Conservation (phyloP, 2,888 invertebrate genomes). For the Tromatobia lineatoria region DNA sequence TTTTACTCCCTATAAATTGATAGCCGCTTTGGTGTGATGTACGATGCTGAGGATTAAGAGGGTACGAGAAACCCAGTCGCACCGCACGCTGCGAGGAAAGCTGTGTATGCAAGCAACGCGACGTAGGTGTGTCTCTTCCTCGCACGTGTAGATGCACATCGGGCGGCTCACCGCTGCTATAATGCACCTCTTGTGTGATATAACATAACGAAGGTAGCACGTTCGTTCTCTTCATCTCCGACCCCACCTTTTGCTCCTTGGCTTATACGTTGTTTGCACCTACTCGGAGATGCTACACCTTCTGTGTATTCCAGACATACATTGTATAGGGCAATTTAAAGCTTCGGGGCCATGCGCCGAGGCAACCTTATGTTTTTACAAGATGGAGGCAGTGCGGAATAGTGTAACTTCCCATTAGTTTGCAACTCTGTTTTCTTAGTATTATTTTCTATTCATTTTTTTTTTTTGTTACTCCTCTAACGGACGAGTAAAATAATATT, state of each 20-base stretch:
- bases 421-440: neutral
- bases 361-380: neutral
- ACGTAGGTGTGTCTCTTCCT: conserved; percentile 28
- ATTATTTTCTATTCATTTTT: neutral
- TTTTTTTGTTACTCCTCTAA: too few relatives aligned
- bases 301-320: neutral
- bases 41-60: conserved; percentile 71
- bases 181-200: conserved; percentile 43
- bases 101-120: conserved; percentile 32
- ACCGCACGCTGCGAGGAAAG: conserved; percentile 62
- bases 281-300: conserved; percentile 17
- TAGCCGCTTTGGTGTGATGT: conserved; percentile 72
- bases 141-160: conserved; percentile 24
- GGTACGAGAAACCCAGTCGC: conserved; percentile 47
- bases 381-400: neutral
- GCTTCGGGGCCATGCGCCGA: neutral
- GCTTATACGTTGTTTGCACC: conserved; percentile 38
- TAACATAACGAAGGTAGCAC: conserved; percentile 43
- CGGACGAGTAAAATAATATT: too few relatives aligned
- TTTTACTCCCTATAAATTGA: conserved; percentile 79
- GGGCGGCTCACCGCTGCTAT: neutral
- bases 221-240: conserved; percentile 14
- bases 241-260: neutral
- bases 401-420: neutral
- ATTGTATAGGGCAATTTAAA: neutral